phyloP scores from a whole-genome alignment of 2,888 invertebrate species.

The Amphipyra tragopoginis region DNA sequence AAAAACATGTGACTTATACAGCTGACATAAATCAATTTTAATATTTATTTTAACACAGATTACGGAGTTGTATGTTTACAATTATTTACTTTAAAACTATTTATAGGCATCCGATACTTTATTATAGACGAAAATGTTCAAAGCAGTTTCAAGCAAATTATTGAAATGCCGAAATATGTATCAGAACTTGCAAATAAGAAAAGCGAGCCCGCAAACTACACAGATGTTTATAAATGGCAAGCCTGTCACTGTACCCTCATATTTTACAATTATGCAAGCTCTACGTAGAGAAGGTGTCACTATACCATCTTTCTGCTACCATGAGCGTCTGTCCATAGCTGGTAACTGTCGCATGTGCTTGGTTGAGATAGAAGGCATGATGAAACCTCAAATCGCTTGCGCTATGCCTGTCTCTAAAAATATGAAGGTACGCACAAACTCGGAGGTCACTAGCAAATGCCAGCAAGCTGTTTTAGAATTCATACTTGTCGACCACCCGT shows the following conservation, averaged over 20 bases:
- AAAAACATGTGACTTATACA: too few relatives aligned
- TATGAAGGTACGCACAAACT: slow-evolving; percentile 98
- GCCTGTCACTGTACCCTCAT: slow-evolving; percentile 96
- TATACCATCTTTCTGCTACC: slow-evolving; percentile 98
- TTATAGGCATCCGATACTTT: neutral
- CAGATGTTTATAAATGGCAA: slow-evolving; percentile 98
- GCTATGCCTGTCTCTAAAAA: slow-evolving; percentile 99
- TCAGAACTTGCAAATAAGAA: slow-evolving; percentile 44
- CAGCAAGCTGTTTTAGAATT: slow-evolving; percentile 98
- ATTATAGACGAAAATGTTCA: slow-evolving; percentile 65
- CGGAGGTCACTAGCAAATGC: slow-evolving; percentile 93
- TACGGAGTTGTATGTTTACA: too few relatives aligned
- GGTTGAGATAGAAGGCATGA: slow-evolving; percentile 98
- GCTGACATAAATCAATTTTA: too few relatives aligned
- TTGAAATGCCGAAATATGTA: slow-evolving; percentile 55
- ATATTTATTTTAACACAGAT: neutral
- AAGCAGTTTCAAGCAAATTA: slow-evolving; percentile 56
- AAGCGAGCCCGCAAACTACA: slow-evolving; percentile 53
- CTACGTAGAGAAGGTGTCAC: slow-evolving; percentile 70
- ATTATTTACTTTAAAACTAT: neutral
- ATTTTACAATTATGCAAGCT: slow-evolving; percentile 97
- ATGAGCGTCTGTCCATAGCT: slow-evolving; percentile 98
- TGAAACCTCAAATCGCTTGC: slow-evolving; percentile 99
- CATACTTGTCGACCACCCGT: slow-evolving; percentile 98
- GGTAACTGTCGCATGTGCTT: slow-evolving; percentile 99